phyloP scores from a whole-genome alignment of 2,888 invertebrate species.

The Parnassius smintheus region DNA sequence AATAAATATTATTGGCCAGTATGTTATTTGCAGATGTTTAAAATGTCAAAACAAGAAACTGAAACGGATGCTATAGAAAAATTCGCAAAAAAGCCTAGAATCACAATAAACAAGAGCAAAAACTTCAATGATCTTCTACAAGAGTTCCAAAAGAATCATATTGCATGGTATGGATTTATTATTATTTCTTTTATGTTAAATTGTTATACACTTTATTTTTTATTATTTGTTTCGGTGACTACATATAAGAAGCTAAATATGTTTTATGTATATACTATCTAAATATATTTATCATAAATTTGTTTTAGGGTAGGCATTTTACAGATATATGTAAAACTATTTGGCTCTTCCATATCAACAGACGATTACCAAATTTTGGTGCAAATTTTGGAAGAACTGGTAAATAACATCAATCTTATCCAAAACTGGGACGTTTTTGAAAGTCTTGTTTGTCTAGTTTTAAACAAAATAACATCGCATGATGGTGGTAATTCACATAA shows the following conservation, averaged over 20 bases:
- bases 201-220: conserved; percentile 3
- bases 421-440: conserved; percentile 52
- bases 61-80: conserved; percentile 33
- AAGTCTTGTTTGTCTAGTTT: conserved; percentile 43
- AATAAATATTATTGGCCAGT: neutral
- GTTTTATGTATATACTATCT: neutral
- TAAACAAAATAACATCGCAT: conserved; percentile 37
- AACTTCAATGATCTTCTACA: conserved; percentile 58
- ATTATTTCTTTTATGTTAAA: conserved; percentile 15
- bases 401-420: conserved; percentile 43
- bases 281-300: conserved; percentile 12
- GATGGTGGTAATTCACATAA: conserved; percentile 7
- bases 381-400: conserved; percentile 46
- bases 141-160: conserved; percentile 54
- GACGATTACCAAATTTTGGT: conserved; percentile 50
- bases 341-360: conserved; percentile 41
- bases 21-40: conserved; percentile 34
- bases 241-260: too few species aligned
- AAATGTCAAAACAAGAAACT: conserved; percentile 28
- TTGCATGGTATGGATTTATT: conserved; percentile 56
- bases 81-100: conserved; percentile 52
- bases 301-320: conserved; percentile 62
- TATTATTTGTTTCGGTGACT: conserved; percentile 1
- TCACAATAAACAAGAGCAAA: conserved; percentile 54
- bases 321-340: conserved; percentile 53